Percentiles rank a stretch among this genome's conserved stretches.
phyloP scores from a whole-genome alignment of 2,797 vertebrate genomes.

The Brachyalestes nurse region DNA sequence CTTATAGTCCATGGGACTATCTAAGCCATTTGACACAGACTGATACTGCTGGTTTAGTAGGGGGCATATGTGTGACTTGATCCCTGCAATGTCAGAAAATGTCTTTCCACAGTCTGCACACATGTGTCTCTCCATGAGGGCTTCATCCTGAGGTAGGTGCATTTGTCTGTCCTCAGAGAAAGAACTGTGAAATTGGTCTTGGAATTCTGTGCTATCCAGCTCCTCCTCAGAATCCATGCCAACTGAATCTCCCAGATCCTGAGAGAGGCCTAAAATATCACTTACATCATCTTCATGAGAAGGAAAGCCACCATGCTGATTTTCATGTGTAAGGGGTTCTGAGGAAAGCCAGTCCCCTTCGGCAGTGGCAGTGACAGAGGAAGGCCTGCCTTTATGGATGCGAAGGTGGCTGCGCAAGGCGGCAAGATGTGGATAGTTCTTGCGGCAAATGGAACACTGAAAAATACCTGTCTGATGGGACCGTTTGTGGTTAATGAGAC shows the following conservation, averaged over 20 bases:
- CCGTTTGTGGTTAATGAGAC: conserved; percentile 90
- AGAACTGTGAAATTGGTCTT: conserved; percentile 69
- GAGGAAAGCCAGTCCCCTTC: conserved; percentile 80
- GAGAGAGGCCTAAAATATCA: conserved; percentile 57
- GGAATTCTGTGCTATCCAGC: conserved; percentile 55
- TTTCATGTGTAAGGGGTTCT: conserved; percentile 75
- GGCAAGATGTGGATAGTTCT: conserved; percentile 86
- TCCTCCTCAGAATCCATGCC: conserved; percentile 56
- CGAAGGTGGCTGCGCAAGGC: conserved; percentile 90
- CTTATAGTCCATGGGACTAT: conserved; percentile 64
- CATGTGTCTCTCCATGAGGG: conserved; percentile 80
- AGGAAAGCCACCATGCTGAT: conserved; percentile 68
- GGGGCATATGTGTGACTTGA: conserved; percentile 78
- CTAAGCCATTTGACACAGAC: conserved; percentile 54
- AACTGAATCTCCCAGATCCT: conserved; percentile 55
- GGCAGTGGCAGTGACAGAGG: conserved; percentile 62
- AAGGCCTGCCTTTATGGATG: conserved; percentile 81
- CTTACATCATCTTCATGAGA: conserved; percentile 59
- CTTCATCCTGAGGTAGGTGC: conserved; percentile 75
- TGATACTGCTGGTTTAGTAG: conserved; percentile 71
- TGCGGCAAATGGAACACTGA: conserved; percentile 87
- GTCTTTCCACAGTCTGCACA: conserved; percentile 82
- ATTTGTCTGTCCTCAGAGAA: conserved; percentile 65
- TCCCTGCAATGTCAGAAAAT: conserved; percentile 79
- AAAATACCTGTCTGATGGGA: conserved; percentile 91